phyloP scores from a whole-genome alignment of 2,888 invertebrate species.

The Amblyjoppa fuscipennis region DNA sequence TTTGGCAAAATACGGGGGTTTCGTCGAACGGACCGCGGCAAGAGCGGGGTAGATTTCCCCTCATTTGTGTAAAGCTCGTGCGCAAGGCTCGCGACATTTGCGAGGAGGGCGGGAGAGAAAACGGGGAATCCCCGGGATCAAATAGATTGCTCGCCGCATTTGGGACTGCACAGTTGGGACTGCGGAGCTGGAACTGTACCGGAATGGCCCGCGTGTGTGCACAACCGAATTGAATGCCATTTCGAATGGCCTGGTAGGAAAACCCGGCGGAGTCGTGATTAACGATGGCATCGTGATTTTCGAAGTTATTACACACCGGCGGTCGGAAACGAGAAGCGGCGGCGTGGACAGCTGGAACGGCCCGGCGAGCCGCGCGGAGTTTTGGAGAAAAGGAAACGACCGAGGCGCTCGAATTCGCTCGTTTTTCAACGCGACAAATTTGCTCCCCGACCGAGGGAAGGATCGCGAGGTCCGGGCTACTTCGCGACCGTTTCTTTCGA shows the following conservation, averaged over 20 bases:
- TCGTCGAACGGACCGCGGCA: neutral
- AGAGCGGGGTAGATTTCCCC: constrained; percentile 13
- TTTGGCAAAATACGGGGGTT: constrained; percentile 47
- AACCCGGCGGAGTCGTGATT: constrained; percentile 43
- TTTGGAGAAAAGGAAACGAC: neutral
- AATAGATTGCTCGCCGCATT: constrained; percentile 12
- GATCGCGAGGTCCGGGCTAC: constrained; percentile 35
- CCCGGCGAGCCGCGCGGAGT: neutral
- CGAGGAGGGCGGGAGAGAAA: neutral
- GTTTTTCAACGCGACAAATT: constrained; percentile 61
- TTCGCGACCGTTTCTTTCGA: constrained; percentile 4
- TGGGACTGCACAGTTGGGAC: neutral
- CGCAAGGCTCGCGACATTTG: constrained; percentile 5
- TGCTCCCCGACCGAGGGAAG: constrained; percentile 21
- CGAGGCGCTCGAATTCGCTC: constrained; percentile 18
- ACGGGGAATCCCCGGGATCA: constrained; percentile 15
- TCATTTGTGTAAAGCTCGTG: constrained; percentile 37
- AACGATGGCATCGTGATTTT: constrained; percentile 60
- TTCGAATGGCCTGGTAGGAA: neutral
- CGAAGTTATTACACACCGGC: constrained; percentile 48
- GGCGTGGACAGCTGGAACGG: constrained; percentile 11
- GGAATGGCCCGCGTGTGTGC: neutral
- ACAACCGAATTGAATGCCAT: constrained; percentile 28
- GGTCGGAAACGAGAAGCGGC: constrained; percentile 31
- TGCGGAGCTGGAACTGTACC: neutral